A percentile compares a stretch with the other conserved stretches of the same genome.
phyloP scores from a whole-genome alignment of 1,140 invertebrate species.

The Aphis gossypii region DNA sequence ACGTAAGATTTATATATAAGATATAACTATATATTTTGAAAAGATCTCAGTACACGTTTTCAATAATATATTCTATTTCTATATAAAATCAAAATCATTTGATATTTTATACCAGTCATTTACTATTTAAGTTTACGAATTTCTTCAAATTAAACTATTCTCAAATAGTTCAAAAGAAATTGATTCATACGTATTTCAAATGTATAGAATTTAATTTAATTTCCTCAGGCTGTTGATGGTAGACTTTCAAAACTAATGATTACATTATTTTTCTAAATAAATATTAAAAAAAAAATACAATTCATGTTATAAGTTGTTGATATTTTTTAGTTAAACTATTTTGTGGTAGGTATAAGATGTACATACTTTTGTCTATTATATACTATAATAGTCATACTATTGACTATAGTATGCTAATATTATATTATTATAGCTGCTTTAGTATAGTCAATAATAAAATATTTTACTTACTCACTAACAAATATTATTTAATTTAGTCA shows the following conservation, averaged over 20 bases:
- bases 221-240: background rate
- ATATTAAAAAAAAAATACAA: background rate
- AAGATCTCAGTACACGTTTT: too few relatives aligned
- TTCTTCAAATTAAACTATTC: background rate
- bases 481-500: too few relatives aligned
- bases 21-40: too few relatives aligned
- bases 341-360: background rate
- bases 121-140: background rate
- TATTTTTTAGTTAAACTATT: background rate
- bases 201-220: background rate
- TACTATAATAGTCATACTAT: too few relatives aligned
- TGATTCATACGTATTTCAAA: background rate
- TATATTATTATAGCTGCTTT: background rate
- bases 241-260: background rate
- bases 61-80: too few relatives aligned
- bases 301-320: background rate
- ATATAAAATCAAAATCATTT: background rate
- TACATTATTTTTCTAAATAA: background rate
- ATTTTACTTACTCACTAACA: too few relatives aligned
- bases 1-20: too few relatives aligned
- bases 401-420: background rate
- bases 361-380: background rate
- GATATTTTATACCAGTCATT: background rate
- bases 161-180: background rate
- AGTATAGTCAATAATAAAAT: too few relatives aligned